Evolutionary conservation across 2,797 vertebrate genomes (phyloP).

Genomic region (Enteromius afrohamiltoni): DNA sequence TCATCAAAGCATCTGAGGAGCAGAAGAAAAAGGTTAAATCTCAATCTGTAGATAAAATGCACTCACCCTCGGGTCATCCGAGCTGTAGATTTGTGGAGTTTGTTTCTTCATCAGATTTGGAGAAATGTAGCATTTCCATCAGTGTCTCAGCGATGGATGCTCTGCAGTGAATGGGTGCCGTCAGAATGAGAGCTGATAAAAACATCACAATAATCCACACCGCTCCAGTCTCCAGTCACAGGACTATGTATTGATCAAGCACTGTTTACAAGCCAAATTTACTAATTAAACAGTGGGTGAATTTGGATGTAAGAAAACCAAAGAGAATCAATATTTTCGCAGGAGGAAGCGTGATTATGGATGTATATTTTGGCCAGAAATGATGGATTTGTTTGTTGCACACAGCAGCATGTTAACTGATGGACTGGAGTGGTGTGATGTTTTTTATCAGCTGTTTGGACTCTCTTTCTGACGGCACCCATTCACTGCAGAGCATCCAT

Average conservation of each 20-base stretch:
- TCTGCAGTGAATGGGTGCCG: not conserved
- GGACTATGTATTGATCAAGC: not conserved
- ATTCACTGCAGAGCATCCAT: not conserved
- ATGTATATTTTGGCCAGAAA: not conserved
- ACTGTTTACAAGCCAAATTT: not conserved
- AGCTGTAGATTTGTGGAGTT: not conserved
- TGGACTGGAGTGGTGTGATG: not conserved
- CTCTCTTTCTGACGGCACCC: not conserved
- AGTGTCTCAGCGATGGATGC: not conserved
- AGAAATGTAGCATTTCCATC: not conserved
- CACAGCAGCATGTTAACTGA: not conserved
- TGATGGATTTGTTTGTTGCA: not conserved
- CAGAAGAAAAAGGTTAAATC: constrained; percentile 97
- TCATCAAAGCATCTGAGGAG: constrained; percentile 98
- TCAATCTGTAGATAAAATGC: not conserved
- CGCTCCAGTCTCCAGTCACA: not conserved
- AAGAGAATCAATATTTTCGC: not conserved
- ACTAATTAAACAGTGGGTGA: not conserved
- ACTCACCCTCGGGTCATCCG: not conserved
- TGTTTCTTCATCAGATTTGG: not conserved
- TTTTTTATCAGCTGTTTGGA: not conserved
- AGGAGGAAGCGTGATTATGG: not conserved
- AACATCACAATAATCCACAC: not conserved
- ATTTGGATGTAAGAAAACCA: not conserved
- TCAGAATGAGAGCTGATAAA: not conserved